Evolutionary conservation across 2,888 invertebrate species (phyloP).

Genomic region (Pharmacophagus antenor): DNA sequence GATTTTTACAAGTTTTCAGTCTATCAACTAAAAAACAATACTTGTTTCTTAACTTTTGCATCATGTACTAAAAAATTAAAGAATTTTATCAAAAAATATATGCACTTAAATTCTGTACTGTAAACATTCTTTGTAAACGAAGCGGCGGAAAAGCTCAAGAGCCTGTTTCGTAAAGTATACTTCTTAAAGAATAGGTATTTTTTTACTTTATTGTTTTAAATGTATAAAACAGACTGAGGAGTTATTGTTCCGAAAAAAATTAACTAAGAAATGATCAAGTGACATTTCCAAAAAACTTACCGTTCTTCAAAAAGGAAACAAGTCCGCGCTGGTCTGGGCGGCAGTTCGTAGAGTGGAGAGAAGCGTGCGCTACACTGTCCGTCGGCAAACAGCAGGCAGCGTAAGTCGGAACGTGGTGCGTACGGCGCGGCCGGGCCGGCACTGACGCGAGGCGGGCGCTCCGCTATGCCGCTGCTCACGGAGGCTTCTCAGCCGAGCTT

Average conservation of each 20-base stretch:
- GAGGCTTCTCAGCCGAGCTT: slow-evolving; percentile 79
- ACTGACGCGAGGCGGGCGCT: slow-evolving; percentile 70
- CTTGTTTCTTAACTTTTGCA: too few species aligned
- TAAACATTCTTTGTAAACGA: slow-evolving; percentile 40
- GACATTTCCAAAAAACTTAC: slow-evolving; percentile 49
- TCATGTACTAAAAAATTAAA: too few species aligned
- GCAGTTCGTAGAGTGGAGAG: slow-evolving; percentile 46
- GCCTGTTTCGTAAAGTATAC: slow-evolving; percentile 61
- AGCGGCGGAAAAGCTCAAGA: slow-evolving; percentile 60
- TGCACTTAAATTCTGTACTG: slow-evolving; percentile 4
- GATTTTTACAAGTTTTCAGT: too few species aligned
- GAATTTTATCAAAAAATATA: too few species aligned
- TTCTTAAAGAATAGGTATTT: slow-evolving; percentile 41
- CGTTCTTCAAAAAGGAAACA: slow-evolving; percentile 57
- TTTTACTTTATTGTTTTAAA: not conserved
- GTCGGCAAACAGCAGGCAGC: slow-evolving; percentile 49
- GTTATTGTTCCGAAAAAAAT: not conserved
- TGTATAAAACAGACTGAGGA: not conserved
- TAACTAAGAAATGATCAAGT: not conserved
- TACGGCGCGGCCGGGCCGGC: slow-evolving; percentile 80
- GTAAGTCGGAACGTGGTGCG: slow-evolving; percentile 68
- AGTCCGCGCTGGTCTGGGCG: slow-evolving; percentile 57
- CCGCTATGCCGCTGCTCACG: slow-evolving; percentile 54
- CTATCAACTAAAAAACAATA: too few species aligned
- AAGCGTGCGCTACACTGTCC: slow-evolving; percentile 62